Base-by-base conservation (phyloP, 1,140 invertebrate genomes). In the Matsumurasca onukii region DNA sequence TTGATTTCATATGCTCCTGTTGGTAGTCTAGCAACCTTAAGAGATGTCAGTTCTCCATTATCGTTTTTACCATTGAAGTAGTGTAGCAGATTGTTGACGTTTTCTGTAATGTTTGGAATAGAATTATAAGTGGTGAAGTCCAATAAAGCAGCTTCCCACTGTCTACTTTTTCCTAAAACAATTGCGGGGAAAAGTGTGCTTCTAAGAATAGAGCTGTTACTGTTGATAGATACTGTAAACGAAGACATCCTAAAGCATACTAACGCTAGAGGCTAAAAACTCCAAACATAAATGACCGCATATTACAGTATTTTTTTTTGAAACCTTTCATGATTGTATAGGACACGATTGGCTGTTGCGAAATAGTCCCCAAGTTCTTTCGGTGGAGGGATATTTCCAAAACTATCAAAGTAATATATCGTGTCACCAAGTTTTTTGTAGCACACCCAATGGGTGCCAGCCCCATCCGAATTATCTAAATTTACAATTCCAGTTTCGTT, bases 341-440 rank as follows among this genome's bases (percentile, higher is more conserved):
- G 31, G 3, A 66, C 45, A 22, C n/a, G 22, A 2, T 45, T 13
- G 24, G 45, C 12, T 51, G 5, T 15, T 45, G 22, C 22, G 30
- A 66, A 66, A 39, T 66, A 66, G n/a, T 51, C 27, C 2, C 30
- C 15, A 30, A 66, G n/a, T 30, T 66, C 65, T 24, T 49, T 48
- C 20, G 49, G 65, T 1, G 65, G 65, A 13, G 27, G 31, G 5
- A 66, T 5, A 29, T 66, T 64, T 3, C 61, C 61, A 51, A 66
- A 51, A 29, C 45, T 48, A 30, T 66, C 65, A 66, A 51, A 70
- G 34, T 66, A 66, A 27, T 64, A 48, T 15, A 69, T 62, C 22
- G 29, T 24, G 22, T 27, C 25, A 27, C 34, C 57, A 13, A 63
- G 27, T 71, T 78, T 79, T 31, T n/a, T n/a, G n/a, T n/a, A n/a